phyloP scores from a whole-genome alignment of 2,888 invertebrate species.

The Salticus scenicus region DNA sequence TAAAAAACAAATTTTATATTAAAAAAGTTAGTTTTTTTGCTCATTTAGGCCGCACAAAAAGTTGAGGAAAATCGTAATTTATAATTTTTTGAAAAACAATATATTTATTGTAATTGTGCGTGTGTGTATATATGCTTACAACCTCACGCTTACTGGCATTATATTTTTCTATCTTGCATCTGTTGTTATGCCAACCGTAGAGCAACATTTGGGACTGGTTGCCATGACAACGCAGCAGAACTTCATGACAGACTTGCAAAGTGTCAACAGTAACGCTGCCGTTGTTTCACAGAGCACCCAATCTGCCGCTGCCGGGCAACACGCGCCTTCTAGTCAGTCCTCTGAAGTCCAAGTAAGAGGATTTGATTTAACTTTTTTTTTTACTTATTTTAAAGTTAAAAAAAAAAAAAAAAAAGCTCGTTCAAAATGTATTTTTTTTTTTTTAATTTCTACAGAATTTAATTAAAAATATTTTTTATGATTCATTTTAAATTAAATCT shows the following conservation, averaged over 20 bases:
- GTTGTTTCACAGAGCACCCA: constrained; percentile 30
- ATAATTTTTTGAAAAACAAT: no score
- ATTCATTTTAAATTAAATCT: no score
- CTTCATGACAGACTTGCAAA: constrained; percentile 64
- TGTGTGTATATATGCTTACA: constrained; percentile 29
- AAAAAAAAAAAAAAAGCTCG: neutral
- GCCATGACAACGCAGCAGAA: constrained; percentile 66
- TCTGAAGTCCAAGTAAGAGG: constrained; percentile 62
- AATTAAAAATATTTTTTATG: no score
- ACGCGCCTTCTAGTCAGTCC: constrained; percentile 56
- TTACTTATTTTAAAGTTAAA: neutral
- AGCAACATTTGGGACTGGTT: constrained; percentile 69
- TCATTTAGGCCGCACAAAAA: no score
- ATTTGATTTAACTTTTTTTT: neutral
- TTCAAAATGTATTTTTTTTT: no score
- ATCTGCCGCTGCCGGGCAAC: constrained; percentile 34
- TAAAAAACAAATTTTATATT: no score
- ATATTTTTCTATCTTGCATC: constrained; percentile 60
- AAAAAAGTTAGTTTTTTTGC: no score
- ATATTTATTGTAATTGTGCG: neutral
- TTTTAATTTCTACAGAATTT: no score
- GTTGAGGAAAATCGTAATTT: no score
- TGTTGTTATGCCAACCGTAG: constrained; percentile 65
- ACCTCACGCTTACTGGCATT: constrained; percentile 60
- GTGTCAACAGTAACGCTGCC: constrained; percentile 63